Conservation (phyloP, 2,113 vertebrate genomes). For the Phaethornis superciliosus region DNA sequence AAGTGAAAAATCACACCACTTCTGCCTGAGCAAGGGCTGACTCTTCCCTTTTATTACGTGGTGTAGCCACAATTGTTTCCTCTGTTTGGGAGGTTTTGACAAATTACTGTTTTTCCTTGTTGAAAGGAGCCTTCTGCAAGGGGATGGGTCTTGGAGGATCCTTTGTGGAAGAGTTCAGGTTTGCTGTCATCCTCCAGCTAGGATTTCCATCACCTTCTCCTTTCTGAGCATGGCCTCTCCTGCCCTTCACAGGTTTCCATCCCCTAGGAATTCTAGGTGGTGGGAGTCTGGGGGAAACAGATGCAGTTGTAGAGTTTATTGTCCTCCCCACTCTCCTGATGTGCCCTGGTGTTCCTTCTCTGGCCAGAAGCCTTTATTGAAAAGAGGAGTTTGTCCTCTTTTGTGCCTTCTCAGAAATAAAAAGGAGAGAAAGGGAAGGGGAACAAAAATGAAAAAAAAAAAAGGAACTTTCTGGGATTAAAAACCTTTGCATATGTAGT, state of each 20-base stretch:
- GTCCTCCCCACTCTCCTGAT: fast-evolving
- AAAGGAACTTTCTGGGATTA: fast-evolving
- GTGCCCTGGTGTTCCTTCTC: not conserved
- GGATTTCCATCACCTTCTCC: fast-evolving
- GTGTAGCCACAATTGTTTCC: not conserved
- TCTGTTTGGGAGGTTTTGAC: not conserved
- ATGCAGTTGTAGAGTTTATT: fast-evolving
- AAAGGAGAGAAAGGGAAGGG: not conserved
- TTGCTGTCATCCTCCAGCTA: fast-evolving
- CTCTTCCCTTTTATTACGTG: not conserved
- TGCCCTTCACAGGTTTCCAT: not conserved
- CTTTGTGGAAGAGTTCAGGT: not conserved
- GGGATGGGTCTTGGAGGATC: not conserved
- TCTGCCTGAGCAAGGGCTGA: not conserved
- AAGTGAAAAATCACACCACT: not conserved
- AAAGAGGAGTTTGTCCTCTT: not conserved
- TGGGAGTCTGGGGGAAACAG: not conserved
- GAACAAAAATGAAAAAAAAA: too few relatives aligned
- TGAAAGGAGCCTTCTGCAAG: not conserved
- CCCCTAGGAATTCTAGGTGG: not conserved
- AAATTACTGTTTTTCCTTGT: not conserved
- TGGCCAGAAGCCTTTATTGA: not conserved
- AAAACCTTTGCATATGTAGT: fast-evolving
- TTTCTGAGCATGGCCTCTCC: fast-evolving
- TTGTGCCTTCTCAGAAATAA: not conserved